Base-by-base conservation (phyloP, 2,113 vertebrate species). In the Phoenicopterus ruber region DNA sequence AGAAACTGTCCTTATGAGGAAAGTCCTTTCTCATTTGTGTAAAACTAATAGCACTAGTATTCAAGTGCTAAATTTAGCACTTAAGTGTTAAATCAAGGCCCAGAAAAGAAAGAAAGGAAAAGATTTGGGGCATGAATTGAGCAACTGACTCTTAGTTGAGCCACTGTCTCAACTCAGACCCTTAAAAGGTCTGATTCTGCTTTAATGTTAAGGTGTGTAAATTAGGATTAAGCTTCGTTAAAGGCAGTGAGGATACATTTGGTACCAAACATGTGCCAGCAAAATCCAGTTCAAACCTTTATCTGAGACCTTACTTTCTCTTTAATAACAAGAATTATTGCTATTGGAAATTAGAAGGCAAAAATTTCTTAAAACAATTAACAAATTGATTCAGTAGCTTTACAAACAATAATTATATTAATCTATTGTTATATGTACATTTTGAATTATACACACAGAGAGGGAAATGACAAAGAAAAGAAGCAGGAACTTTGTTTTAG, bases 1-100 rank as follows among this genome's bases (percentile, higher is more conserved):
- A 82, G 32, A 93, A 95, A 54, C 57, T 91, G 52, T 86, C 55
- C 16, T 62, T 91, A 88, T 55, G 76, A 86, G 57, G 65, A 74
- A 95, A 93, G 57, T 70, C 21, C 11, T 71, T 89, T 84, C 72
- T 71, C 38, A 63, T 94, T 91, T 96, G 28, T 1, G 4, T 84
- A 93, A 90, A 91, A 84, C 21, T 63, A 87, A 89, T 50, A 86
- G 6, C n/a, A 19, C 32, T 55, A 67, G 34, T 54, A 81, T 78
- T 95, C 52, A 76, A 93, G 19, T 32, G 28, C 13, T 91, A 89
- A 90, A 86, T 63, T 55, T 82, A 76, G 6, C 38, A 62, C 17
- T 87, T 59, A 67, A 29, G 20, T 63, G 28, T 67, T 86, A 87
- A 95, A 90, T 79, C 34, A 71, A 93, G 36, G 4, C 15, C 7